phyloP scores from a whole-genome alignment of 2,888 invertebrate genomes.

The Candidula unifasciata region DNA sequence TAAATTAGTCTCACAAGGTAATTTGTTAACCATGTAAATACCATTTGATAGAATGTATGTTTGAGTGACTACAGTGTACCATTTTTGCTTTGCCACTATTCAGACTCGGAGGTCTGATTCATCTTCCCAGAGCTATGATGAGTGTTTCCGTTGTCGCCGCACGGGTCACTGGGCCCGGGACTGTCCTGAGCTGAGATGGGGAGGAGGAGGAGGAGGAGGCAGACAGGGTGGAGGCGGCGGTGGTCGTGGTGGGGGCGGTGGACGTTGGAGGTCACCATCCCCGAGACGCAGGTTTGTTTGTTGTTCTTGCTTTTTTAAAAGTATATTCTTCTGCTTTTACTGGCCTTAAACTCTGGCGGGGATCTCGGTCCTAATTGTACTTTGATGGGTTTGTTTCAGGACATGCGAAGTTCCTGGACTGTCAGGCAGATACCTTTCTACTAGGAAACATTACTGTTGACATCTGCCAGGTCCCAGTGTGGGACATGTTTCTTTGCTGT shows the following conservation, averaged over 20 bases:
- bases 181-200: conserved; percentile 72
- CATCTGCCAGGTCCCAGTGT: too few relatives aligned
- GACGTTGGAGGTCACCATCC: conserved; percentile 61
- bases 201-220: conserved; percentile 58
- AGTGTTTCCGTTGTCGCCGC: conserved; percentile 78
- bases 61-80: not conserved
- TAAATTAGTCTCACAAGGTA: not conserved
- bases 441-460: too few relatives aligned
- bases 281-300: conserved; percentile 48
- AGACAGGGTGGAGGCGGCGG: conserved; percentile 54
- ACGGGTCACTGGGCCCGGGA: conserved; percentile 78
- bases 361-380: too few relatives aligned
- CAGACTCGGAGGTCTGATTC: conserved; percentile 23
- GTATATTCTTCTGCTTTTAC: too few relatives aligned
- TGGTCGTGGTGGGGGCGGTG: conserved; percentile 51
- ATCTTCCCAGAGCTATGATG: conserved; percentile 71
- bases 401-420: too few relatives aligned
- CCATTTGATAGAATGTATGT: not conserved
- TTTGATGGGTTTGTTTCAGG: too few relatives aligned
- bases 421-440: too few relatives aligned
- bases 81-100: not conserved
- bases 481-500: too few relatives aligned
- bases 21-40: not conserved
- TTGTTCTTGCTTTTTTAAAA: too few relatives aligned
- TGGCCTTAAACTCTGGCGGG: too few relatives aligned